Evolutionary conservation across 1,140 invertebrate genomes (phyloP).

Genomic region (Aphelenchoides besseyi): DNA sequence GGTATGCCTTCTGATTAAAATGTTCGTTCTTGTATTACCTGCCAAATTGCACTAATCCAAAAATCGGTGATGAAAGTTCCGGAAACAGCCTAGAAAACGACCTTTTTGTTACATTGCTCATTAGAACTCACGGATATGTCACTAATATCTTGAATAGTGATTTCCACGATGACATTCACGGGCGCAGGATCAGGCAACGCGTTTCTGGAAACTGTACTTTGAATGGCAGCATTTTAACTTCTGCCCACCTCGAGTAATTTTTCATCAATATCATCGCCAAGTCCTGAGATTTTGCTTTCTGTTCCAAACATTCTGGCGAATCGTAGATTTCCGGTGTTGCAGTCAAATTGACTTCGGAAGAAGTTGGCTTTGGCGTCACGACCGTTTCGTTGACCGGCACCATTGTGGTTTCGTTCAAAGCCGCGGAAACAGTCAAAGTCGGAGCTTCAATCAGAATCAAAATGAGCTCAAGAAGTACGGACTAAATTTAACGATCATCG

Average conservation of each 20-base stretch:
- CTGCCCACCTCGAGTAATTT: constrained; percentile 55
- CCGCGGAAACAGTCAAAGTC: neutral
- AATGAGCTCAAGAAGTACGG: constrained; percentile 45
- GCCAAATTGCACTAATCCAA: constrained; percentile 62
- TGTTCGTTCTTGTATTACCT: no score
- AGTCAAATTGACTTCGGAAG: constrained; percentile 6
- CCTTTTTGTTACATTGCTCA: neutral
- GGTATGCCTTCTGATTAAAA: no score
- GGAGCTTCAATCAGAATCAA: constrained; percentile 30
- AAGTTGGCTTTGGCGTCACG: no score
- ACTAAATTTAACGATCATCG: constrained; percentile 33
- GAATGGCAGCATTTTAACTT: constrained; percentile 7
- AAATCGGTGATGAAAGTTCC: constrained; percentile 62
- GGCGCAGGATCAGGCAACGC: constrained; percentile 60
- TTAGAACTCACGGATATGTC: constrained; percentile 57
- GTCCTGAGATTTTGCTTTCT: constrained; percentile 51
- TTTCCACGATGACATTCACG: constrained; percentile 57
- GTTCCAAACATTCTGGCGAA: constrained; percentile 25
- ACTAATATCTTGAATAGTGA: constrained; percentile 60
- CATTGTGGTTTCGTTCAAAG: neutral
- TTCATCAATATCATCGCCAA: constrained; percentile 52
- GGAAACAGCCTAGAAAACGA: constrained; percentile 49
- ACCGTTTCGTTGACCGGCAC: neutral
- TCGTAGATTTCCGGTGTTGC: constrained; percentile 24
- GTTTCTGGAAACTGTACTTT: constrained; percentile 49